Evolutionary conservation across 2,888 invertebrate genomes (phyloP), one percentile per base, ranked within the genome.

Genomic region (Melanostoma scalare): DNA sequence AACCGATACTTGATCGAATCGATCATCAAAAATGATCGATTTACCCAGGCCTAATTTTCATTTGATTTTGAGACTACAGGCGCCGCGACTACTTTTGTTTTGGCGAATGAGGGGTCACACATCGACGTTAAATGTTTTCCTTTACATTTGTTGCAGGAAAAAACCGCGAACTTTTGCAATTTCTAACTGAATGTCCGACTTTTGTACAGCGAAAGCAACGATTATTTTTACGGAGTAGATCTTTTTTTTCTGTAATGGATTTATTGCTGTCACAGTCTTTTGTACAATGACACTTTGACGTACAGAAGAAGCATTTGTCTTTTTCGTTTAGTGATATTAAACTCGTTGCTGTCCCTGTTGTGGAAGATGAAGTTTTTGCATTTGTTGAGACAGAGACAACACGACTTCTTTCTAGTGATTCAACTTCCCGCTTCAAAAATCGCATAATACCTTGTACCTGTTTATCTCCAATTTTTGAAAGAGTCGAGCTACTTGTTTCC

Each of bases 401-500:
- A 9, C 20, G 5, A 46, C 48, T 46, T 46, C 20, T 46, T 9
- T 46, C 48, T 6, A 46, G 20, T 6, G 48, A 46, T 46, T 46
- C 48, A 6, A 46, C 48, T 46, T 46, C 48, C 9, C 20, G 9
- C 48, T 20, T 46, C 9, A 6, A 46, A 46, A 46, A 46, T 4
- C 20, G 48, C 48, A 46, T 46, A 20, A 46, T 46, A 46, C n/a
- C 48, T 9, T 46, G 20, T 9, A 46, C 48, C 9, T 46, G 48
- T 20, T 46, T 46, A 46, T 46, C 48, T 6, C 48, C 20, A 20
- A 46, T 46, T 9, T 46, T 46, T 6, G 48, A 46, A 10, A 46
- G 48, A 9, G 48, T 46, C 20, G 48, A 46, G 9, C n/a, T 46
- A 20, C 38, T 35, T 55, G 61, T n/a, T n/a, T n/a, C n/a, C n/a